Conservation (phyloP, 2,888 invertebrate genomes). For the Lasioglossum malachurum region DNA sequence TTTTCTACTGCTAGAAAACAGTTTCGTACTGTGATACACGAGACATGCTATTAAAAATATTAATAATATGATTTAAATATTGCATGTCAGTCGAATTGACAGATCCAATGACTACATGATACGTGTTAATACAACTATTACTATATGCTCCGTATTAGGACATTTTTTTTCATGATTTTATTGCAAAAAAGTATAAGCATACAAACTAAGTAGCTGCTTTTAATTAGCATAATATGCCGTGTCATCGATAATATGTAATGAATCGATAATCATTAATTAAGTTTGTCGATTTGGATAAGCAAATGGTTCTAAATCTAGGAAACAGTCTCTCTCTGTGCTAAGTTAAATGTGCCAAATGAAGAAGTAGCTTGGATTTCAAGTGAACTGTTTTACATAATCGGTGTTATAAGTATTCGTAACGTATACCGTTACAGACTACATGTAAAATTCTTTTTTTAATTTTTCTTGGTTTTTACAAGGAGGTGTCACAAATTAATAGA, state of each 20-base stretch:
- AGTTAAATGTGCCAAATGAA: constrained; percentile 44
- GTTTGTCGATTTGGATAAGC: constrained; percentile 45
- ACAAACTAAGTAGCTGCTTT: constrained; percentile 44
- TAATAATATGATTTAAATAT: constrained; percentile 46
- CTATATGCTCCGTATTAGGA: constrained; percentile 53
- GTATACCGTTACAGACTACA: constrained; percentile 23
- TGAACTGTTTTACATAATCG: constrained; percentile 19
- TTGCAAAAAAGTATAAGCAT: constrained; percentile 41
- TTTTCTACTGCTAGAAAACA: constrained; percentile 52
- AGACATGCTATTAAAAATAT: constrained; percentile 53
- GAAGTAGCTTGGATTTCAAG: constrained; percentile 27
- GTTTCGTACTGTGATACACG: constrained; percentile 42
- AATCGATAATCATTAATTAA: constrained; percentile 42
- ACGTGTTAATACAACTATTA: constrained; percentile 52
- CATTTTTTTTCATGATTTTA: constrained; percentile 42
- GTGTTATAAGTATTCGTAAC: constrained; percentile 39
- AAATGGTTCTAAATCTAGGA: constrained; percentile 45
- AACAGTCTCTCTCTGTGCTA: constrained; percentile 56
- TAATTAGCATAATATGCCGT: constrained; percentile 27
- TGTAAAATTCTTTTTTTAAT: constrained; percentile 21
- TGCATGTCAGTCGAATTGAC: constrained; percentile 59
- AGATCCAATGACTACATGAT: constrained; percentile 58
- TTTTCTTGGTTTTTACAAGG: constrained; percentile 26
- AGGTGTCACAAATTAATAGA: constrained; percentile 43
- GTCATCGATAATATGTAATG: constrained; percentile 27